A percentile compares a stretch with the other conserved stretches of the same genome.
Conservation (phyloP, 2,888 invertebrate species). For the Selenia dentaria region DNA sequence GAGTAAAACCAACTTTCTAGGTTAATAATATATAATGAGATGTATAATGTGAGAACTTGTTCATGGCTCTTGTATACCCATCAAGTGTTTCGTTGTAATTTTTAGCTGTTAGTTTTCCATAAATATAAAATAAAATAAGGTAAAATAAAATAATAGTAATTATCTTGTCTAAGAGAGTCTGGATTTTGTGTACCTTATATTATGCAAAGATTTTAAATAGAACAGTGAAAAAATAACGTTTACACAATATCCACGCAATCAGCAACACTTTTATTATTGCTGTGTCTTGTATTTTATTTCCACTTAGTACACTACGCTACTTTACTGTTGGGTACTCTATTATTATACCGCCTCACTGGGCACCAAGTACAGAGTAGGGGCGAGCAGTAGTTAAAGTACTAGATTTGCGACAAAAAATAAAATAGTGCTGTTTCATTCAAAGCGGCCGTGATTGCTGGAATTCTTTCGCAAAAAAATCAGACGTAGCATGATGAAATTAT, state of each 20-base stretch:
- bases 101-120: too few species aligned
- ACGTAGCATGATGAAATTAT: constrained; percentile 18
- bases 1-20: too few species aligned
- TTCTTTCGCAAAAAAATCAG: constrained; percentile 38
- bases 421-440: constrained; percentile 43
- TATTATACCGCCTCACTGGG: constrained; percentile 49
- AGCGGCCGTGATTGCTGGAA: constrained; percentile 43
- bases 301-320: constrained; percentile 28
- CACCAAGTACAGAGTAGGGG: constrained; percentile 41
- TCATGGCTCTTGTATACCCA: too few species aligned
- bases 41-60: too few species aligned
- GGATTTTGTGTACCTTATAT: too few species aligned
- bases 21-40: too few species aligned
- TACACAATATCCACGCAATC: not conserved
- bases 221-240: too few species aligned
- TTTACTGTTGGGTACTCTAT: constrained; percentile 42
- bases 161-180: too few species aligned
- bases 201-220: too few species aligned
- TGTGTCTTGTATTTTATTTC: constrained; percentile 11
- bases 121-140: too few species aligned
- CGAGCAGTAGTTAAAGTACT: constrained; percentile 37
- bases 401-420: constrained; percentile 42
- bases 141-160: too few species aligned
- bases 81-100: too few species aligned
- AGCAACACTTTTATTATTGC: constrained; percentile 1